Evolutionary conservation across 1,140 invertebrate genomes (phyloP), one percentile per base, ranked within the genome.

Genomic region (Halesus radiatus): DNA sequence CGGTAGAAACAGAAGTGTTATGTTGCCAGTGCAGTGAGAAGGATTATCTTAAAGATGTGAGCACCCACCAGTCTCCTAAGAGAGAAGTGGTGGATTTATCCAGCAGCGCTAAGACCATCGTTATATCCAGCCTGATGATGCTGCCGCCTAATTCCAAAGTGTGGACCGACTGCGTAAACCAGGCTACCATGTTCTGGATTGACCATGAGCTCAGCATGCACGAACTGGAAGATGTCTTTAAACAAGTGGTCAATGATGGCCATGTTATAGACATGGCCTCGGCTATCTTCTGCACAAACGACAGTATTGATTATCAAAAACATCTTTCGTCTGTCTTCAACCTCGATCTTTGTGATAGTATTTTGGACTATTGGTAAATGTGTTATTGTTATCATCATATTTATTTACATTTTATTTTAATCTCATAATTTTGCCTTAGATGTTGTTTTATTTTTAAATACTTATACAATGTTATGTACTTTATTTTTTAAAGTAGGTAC

Each of bases 151-250:
- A 64, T 74, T 45, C 52, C 6, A 60, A 15, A 0, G 45, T 64
- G 37, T 83, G 82, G 82, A 58, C 70, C 15, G 82, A 83, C 13
- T 83, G 82, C 52, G 72, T 83, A 0, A 70, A 79, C 32, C 79
- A 83, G 20, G 85, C 86, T 26, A 85, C 91, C 23, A 86, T 87
- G 54, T 90, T 90, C 81, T 91, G 90, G 90, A 80, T 88, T 10
- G 85, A 89, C 62, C 87, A 90, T 72, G 84, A 86, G 72, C 85
- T 91, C 20, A 85, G 88, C 0, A 86, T 91, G 50, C 84, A 87
- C 37, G 85, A 84, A 66, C 84, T 91, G 62, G 90, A 91, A 80
- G 87, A 85, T 26, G 78, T 90, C 8, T 86, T 91, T 37, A 54
- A 88, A 18, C 86, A 89, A 32, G 85, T 89, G 50, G 86, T 90